Evolutionary conservation across 2,113 vertebrate genomes (phyloP).

Genomic region (Oreochromis niloticus): DNA sequence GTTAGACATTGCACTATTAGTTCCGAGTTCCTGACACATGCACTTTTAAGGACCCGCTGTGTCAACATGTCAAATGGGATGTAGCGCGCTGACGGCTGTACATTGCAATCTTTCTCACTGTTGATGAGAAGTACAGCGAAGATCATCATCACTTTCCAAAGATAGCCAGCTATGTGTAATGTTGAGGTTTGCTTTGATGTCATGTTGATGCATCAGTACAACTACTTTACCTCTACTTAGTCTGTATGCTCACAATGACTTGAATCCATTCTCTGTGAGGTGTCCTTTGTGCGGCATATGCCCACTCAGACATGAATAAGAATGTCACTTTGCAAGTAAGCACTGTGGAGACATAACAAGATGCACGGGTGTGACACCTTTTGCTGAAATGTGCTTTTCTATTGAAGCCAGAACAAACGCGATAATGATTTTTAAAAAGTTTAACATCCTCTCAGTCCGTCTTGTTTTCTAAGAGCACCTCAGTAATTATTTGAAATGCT

Average conservation of each 20-base stretch:
- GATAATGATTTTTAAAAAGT: constrained; percentile 2
- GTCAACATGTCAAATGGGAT: constrained; percentile 63
- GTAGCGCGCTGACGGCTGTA: constrained; percentile 58
- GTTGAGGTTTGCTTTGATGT: constrained; percentile 51
- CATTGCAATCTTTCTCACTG: constrained; percentile 62
- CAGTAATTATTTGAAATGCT: constrained; percentile 31
- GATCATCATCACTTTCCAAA: constrained; percentile 66
- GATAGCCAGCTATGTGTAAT: constrained; percentile 43
- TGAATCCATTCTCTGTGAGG: constrained; percentile 21
- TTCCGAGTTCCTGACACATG: constrained; percentile 66
- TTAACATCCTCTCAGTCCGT: neutral
- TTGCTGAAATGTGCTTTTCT: constrained; percentile 47
- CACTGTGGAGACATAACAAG: constrained; percentile 35
- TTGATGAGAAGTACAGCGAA: constrained; percentile 63
- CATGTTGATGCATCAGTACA: constrained; percentile 41
- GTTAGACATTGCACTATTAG: constrained; percentile 65
- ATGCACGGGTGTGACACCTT: constrained; percentile 56
- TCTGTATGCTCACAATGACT: neutral
- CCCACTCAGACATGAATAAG: constrained; percentile 59
- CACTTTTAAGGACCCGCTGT: constrained; percentile 64
- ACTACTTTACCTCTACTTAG: constrained; percentile 17
- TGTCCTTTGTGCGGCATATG: constrained; percentile 50
- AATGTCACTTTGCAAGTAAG: constrained; percentile 68
- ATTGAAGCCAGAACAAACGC: constrained; percentile 13
- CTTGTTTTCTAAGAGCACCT: constrained; percentile 1